Conservation (phyloP, 2,888 invertebrate species). For the Tetramorium bicarinatum region DNA sequence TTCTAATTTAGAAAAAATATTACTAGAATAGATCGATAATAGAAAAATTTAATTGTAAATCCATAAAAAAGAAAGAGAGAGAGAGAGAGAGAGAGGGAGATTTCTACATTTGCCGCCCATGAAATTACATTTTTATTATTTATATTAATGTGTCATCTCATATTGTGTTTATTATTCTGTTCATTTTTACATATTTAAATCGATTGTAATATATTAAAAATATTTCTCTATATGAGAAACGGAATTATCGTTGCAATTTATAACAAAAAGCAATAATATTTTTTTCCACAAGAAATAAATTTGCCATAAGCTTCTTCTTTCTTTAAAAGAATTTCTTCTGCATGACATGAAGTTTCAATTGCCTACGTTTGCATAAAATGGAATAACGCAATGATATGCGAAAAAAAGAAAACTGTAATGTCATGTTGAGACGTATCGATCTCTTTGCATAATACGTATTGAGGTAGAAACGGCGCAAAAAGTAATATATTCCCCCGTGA, state of each 20-base stretch:
- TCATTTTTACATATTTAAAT: background rate
- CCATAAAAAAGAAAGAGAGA: background rate
- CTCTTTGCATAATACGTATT: conserved; percentile 51
- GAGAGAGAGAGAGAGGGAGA: background rate
- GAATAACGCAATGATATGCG: background rate
- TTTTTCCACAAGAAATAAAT: background rate
- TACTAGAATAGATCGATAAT: background rate
- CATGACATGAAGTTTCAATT: background rate
- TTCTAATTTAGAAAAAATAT: background rate
- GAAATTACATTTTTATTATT: background rate
- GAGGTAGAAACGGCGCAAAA: conserved; percentile 49
- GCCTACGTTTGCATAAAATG: background rate
- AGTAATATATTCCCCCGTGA: conserved; percentile 15
- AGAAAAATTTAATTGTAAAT: background rate
- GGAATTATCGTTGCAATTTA: background rate
- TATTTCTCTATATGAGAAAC: background rate
- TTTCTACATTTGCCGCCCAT: too few species aligned
- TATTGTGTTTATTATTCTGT: background rate
- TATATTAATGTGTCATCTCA: background rate
- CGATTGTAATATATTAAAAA: background rate
- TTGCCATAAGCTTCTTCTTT: background rate
- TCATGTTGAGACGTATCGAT: conserved; percentile 71
- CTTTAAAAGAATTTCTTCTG: background rate
- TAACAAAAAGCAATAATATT: background rate
- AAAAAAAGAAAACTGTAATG: conserved; percentile 48